Base-by-base conservation (phyloP, 2,113 vertebrate species). In the Hepsetus odoe region DNA sequence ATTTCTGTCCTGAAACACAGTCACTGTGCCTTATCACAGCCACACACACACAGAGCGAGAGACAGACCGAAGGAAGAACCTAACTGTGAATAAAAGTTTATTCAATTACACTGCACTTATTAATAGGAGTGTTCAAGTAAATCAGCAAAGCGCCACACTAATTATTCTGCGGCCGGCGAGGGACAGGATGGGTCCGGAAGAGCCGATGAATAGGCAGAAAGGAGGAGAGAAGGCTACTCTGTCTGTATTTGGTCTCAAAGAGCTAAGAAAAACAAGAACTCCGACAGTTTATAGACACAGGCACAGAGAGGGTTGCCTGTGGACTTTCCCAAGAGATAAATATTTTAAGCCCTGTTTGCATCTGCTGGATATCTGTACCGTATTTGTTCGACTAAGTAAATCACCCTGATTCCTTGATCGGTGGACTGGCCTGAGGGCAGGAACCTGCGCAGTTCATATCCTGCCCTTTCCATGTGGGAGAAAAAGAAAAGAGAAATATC, bases 1-100 rank as follows among this genome's bases (percentile, higher is more conserved):
- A 91, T 91, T 93, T 91, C 85, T 85, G 89, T 87, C 89, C 78
- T 35, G 75, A 79, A 85, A 88, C 82, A 81, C 80, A 22, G 67
- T 58, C 7, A 44, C 72, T 56, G 66, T 44, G 66, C 46, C 53
- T 64, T 30, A 58, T 46, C 77, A 66, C 49, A 7, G 38, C 13
- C 22, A 49, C 55, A 33, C 67, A 79, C 71, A 24, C 77, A 79
- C 30, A 4, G 40, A 8, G 40, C 8, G 40, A 42, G 40, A 42
- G 40, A 42, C 8, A 42, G 40, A 42, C 12, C 13, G 12, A 44
- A 4, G 16, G 42, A 14, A 14, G 9, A 18, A n/a, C 9, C n/a
- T 1, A 55, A 24, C n/a, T 22, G 1, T 11, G 1, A 49, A 12
- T 49, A 55, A 10, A 55, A 22, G 26, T 33, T 51, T 70, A 32